A percentile compares a stretch with the other conserved stretches of the same genome.
phyloP scores from a whole-genome alignment of 2,888 invertebrate genomes.

The Nomada hirtipes region DNA sequence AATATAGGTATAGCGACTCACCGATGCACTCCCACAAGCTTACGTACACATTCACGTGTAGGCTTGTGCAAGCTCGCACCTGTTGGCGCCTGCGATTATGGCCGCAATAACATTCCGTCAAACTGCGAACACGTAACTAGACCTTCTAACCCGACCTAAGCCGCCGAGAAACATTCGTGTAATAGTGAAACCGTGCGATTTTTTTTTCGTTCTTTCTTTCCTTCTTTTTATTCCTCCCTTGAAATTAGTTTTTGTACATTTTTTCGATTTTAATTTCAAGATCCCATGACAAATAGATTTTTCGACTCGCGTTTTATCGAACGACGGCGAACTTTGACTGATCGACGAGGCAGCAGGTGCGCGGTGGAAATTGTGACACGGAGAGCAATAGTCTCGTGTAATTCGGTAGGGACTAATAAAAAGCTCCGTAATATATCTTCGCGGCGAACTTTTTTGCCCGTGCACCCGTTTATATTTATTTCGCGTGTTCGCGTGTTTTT shows the following conservation, averaged over 20 bases:
- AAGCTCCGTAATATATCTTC: conserved; percentile 61
- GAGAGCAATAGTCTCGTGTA: conserved; percentile 52
- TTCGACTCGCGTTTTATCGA: background rate
- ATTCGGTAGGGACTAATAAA: conserved; percentile 62
- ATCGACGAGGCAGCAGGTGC: conserved; percentile 48
- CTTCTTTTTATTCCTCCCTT: background rate
- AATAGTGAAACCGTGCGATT: conserved; percentile 43
- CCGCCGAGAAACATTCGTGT: conserved; percentile 42
- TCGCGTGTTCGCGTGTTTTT: conserved; percentile 65
- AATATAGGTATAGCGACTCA: conserved; percentile 71
- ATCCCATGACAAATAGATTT: too few relatives aligned
- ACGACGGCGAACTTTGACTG: conserved; percentile 38
- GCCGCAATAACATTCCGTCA: conserved; percentile 84
- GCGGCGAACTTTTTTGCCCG: conserved; percentile 46
- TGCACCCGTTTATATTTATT: conserved; percentile 59
- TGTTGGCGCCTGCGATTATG: conserved; percentile 84
- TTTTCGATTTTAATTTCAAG: background rate
- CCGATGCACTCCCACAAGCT: conserved; percentile 56
- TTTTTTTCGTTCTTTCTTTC: background rate
- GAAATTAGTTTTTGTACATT: background rate
- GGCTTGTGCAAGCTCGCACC: conserved; percentile 82
- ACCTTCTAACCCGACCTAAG: conserved; percentile 70
- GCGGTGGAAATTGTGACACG: conserved; percentile 41
- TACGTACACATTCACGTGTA: conserved; percentile 68
- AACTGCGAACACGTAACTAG: conserved; percentile 73